Evolutionary conservation across 2,888 invertebrate species (phyloP).

Genomic region (Epinotia demarniana): DNA sequence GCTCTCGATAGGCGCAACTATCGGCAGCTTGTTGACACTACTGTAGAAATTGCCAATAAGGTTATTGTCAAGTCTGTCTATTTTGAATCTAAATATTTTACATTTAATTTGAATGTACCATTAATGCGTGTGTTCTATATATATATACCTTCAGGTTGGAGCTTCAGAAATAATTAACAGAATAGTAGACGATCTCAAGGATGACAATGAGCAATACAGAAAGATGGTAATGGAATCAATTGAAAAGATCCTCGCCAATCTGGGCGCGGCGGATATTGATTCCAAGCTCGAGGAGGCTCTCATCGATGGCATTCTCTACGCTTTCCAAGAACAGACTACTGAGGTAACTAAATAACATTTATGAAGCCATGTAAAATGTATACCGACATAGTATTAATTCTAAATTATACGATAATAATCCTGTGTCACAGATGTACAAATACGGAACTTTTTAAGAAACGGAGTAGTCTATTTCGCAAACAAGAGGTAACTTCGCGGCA

Average conservation of each 20-base stretch:
- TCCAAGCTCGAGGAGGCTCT: slow-evolving; percentile 99
- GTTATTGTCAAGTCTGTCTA: slow-evolving; percentile 52
- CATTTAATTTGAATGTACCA: background rate
- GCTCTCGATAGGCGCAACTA: slow-evolving; percentile 99
- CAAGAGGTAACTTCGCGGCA: too few relatives aligned
- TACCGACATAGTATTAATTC: too few relatives aligned
- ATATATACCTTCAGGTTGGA: slow-evolving; percentile 87
- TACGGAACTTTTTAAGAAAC: too few relatives aligned
- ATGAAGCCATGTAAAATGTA: background rate
- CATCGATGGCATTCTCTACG: slow-evolving; percentile 99
- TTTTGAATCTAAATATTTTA: background rate
- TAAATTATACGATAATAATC: too few relatives aligned
- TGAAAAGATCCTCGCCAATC: slow-evolving; percentile 98
- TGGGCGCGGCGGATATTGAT: slow-evolving; percentile 99
- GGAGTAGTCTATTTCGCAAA: too few relatives aligned
- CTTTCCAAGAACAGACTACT: slow-evolving; percentile 99
- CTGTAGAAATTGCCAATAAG: slow-evolving; percentile 99
- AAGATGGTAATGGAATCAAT: slow-evolving; percentile 99
- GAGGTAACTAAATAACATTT: slow-evolving; percentile 85
- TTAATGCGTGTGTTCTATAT: background rate
- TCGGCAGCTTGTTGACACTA: slow-evolving; percentile 98
- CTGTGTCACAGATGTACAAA: too few relatives aligned
- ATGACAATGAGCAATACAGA: slow-evolving; percentile 99
- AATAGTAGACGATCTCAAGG: slow-evolving; percentile 99
- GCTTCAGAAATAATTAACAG: slow-evolving; percentile 99